These are phyloP conservation scores for Adelges cooleyi DNA, from an alignment of 1,140 invertebrate species.

Conservation along the genomic window DNA sequence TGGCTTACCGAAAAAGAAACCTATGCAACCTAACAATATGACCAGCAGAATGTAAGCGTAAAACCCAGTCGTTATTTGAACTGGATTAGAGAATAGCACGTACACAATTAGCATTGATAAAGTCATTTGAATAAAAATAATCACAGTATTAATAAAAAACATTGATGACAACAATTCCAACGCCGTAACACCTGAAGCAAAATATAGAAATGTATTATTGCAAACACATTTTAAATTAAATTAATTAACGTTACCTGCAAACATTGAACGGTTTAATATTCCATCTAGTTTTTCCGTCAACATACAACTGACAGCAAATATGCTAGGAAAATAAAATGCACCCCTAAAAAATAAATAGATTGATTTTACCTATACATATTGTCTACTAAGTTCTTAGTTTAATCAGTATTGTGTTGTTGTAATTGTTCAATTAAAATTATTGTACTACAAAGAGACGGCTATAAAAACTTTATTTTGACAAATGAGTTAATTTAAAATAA, in stretches of 20 bases:
- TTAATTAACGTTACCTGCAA: conserved; percentile 32
- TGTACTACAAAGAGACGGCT: no score
- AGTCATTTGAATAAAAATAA: not conserved
- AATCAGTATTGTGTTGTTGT: no score
- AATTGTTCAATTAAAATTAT: no score
- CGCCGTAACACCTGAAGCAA: not conserved
- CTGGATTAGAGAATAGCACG: not conserved
- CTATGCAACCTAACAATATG: conserved; percentile 13
- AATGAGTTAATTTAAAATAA: no score
- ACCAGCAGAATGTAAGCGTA: not conserved
- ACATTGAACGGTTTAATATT: conserved; percentile 33
- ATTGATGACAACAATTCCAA: not conserved
- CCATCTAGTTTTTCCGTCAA: conserved; percentile 34
- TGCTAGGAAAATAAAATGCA: conserved; percentile 34
- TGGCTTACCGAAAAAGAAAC: not conserved
- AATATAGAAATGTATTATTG: not conserved
- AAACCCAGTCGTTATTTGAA: not conserved
- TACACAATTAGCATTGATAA: not conserved
- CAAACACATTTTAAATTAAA: no score
- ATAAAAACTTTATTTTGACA: no score
- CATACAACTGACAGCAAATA: conserved; percentile 33
- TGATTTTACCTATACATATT: no score
- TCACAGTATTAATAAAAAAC: not conserved
- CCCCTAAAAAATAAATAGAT: conserved; percentile 32
- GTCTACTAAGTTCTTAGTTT: no score